phyloP scores from a whole-genome alignment of 2,797 vertebrate species.

The Hydrocynus forskahlii region DNA sequence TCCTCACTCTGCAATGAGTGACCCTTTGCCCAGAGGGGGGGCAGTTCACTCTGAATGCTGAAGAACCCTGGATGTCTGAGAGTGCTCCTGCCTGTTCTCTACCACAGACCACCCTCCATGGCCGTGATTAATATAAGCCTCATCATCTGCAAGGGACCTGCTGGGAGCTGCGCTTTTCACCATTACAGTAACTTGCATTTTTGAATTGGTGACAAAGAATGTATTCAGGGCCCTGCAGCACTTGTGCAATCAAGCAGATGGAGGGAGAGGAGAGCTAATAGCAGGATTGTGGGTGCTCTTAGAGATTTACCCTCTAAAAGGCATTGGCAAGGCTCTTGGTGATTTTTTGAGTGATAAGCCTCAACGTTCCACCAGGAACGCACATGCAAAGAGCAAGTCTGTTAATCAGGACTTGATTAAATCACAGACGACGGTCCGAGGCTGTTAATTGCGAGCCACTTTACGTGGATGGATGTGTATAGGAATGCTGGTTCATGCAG shows the following conservation, averaged over 20 bases:
- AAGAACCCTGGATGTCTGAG: conserved; percentile 6
- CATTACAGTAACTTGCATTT: conserved; percentile 12
- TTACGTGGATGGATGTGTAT: conserved; percentile 24
- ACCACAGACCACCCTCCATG: not conserved
- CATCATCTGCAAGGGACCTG: conserved; percentile 28
- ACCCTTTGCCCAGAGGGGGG: not conserved
- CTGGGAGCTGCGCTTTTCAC: conserved; percentile 9
- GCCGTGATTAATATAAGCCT: conserved; percentile 37
- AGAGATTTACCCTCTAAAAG: conserved; percentile 54
- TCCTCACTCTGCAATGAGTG: conserved; percentile 31
- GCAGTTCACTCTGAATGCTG: conserved; percentile 18
- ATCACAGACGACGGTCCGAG: conserved; percentile 48
- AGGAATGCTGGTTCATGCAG: conserved; percentile 40
- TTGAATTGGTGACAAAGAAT: conserved; percentile 17
- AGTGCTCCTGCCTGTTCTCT: not conserved
- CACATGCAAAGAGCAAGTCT: conserved; percentile 59
- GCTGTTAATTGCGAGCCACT: conserved; percentile 43
- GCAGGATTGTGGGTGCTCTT: conserved; percentile 65
- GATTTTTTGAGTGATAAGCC: conserved; percentile 62
- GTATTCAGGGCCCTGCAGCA: conserved; percentile 57
- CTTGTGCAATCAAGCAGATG: conserved; percentile 73
- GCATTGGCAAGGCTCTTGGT: conserved; percentile 57
- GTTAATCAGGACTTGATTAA: conserved; percentile 55
- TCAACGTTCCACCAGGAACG: conserved; percentile 56
- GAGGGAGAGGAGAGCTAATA: conserved; percentile 70